Percentiles rank a stretch among this genome's conserved stretches.
These are phyloP conservation scores for Mesoligia furuncula DNA, from an alignment of 2,888 invertebrate genomes.

Conservation along the genomic window DNA sequence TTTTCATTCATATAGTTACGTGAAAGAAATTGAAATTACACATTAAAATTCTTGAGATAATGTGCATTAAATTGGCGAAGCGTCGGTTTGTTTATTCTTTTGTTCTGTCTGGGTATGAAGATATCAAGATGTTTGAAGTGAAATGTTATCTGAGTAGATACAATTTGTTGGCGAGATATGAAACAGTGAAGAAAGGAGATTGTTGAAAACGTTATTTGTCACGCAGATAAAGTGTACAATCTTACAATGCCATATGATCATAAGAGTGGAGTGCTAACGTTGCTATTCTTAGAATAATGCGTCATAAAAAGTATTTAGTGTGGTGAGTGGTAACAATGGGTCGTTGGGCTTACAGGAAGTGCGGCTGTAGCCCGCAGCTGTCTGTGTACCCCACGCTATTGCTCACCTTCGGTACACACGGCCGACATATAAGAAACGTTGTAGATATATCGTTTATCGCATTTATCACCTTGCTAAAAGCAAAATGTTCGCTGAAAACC, in stretches of 20 bases:
- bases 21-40: slow-evolving; percentile 55
- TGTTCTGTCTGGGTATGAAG: slow-evolving; percentile 37
- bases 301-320: slow-evolving; percentile 80
- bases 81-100: slow-evolving; percentile 47
- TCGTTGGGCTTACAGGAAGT: slow-evolving; percentile 85
- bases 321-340: slow-evolving; percentile 80
- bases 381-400: slow-evolving; percentile 61
- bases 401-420: slow-evolving; percentile 62
- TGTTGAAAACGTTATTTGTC: slow-evolving; percentile 66
- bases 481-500: slow-evolving; percentile 25
- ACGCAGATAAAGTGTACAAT: slow-evolving; percentile 65
- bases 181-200: slow-evolving; percentile 46
- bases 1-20: slow-evolving; percentile 44
- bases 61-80: slow-evolving; percentile 43
- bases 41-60: slow-evolving; percentile 53
- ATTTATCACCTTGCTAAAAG: slow-evolving; percentile 42
- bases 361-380: slow-evolving; percentile 83
- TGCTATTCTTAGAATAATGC: slow-evolving; percentile 74
- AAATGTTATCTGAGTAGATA: slow-evolving; percentile 46
- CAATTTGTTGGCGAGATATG: slow-evolving; percentile 32
- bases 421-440: slow-evolving; percentile 33
- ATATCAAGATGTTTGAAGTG: slow-evolving; percentile 39
- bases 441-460: slow-evolving; percentile 48
- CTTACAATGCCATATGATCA: slow-evolving; percentile 69
- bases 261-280: slow-evolving; percentile 65